Percentiles rank a stretch among this genome's conserved stretches.
These are phyloP conservation scores for Columbina picui DNA, from an alignment of 2,113 vertebrate species.

Conservation along the genomic window DNA sequence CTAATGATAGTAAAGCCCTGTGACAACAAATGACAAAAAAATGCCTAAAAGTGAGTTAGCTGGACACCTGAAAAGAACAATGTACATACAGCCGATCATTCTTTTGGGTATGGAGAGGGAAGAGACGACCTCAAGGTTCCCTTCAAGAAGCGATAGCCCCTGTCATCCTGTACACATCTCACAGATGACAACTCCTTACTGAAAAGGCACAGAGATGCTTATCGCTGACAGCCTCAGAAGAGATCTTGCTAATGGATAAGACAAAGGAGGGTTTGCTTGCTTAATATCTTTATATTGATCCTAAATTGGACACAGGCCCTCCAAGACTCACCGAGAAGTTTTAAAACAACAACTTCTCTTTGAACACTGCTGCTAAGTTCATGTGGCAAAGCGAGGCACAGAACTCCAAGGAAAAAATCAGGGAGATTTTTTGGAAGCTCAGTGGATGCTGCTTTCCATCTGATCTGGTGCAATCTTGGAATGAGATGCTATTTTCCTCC, in stretches of 20 bases:
- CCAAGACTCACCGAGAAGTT: background rate
- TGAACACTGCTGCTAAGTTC: background rate
- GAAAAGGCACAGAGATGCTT: background rate
- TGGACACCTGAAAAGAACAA: background rate
- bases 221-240: background rate
- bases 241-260: background rate
- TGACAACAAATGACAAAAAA: background rate
- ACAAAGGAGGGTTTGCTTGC: background rate
- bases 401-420: background rate
- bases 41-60: background rate
- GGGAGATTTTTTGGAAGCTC: background rate
- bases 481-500: background rate
- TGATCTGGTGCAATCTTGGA: background rate
- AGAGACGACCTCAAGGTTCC: background rate
- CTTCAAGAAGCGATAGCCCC: background rate
- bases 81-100: background rate
- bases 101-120: background rate
- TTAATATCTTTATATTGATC: background rate
- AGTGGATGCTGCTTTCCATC: background rate
- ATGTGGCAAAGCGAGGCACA: background rate
- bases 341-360: background rate
- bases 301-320: background rate
- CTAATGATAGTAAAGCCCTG: background rate
- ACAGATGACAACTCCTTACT: background rate
- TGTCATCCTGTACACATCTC: background rate